Evolutionary conservation across 2,113 vertebrate genomes (phyloP), one percentile per base, ranked within the genome.

Genomic region (Neodon shergylaensis): DNA sequence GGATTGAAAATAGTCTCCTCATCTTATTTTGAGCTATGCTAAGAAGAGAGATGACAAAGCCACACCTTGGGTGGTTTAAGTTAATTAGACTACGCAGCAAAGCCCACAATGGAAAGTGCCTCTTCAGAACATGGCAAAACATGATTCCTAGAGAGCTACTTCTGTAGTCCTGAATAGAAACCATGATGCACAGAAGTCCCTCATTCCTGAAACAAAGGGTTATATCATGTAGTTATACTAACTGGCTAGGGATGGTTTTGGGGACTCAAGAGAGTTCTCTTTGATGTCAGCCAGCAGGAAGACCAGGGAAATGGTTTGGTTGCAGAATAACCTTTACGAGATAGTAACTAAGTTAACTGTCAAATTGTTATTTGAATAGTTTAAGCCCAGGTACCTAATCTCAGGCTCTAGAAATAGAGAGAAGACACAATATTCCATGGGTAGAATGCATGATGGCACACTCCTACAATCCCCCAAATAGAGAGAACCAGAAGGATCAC

Each of bases 51-150:
- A 94, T 24, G 61, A 61, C 13, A 74, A 90, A 65, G 36, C 1
- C 36, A 72, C 73, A 73, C 22, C 58, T 95, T 47, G 49, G 1
- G 11, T 39, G 4, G 21, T 36, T 66, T 36, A 47, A 72, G 42
- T 44, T 66, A 58, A 72, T 94, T 28, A 49, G 21, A 74, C 9
- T 77, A 78, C 33, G 73, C 61, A 78, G 8, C 7, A 89, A 77
- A 26, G 10, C 3, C 14, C 0, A n/a, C 4, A 2, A n/a, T 58
- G 7, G 21, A 54, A 16, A 49, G 1, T 39, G 54, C 4, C 24
- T 87, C 61, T 95, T 66, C 24, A 39, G 22, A n/a, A 42, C 4
- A 61, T 21, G 31, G 7, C 5, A 81, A 82, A 91, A 70, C 36
- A 73, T 26, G 31, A 33, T 84, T 22, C 28, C 4, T 26, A 54